phyloP scores from a whole-genome alignment of 2,113 vertebrate species.

The Campylomormyrus numenius region DNA sequence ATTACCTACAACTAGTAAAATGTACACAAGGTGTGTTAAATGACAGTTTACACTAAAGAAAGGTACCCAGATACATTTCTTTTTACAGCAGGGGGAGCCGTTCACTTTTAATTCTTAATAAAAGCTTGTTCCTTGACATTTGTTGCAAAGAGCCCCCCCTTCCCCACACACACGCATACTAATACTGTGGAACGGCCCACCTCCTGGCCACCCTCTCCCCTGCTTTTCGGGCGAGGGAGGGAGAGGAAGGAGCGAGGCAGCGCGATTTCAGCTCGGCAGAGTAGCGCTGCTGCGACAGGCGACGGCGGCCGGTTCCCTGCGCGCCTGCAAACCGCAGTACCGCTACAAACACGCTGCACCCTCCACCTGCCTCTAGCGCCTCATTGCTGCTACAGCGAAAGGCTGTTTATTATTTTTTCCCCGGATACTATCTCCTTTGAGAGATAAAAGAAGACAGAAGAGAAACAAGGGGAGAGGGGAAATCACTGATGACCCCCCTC shows the following conservation, averaged over 20 bases:
- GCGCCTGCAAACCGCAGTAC: conserved; percentile 25
- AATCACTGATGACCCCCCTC: conserved; percentile 42
- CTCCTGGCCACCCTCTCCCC: conserved; percentile 22
- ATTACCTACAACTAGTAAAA: not conserved
- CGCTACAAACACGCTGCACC: conserved; percentile 25
- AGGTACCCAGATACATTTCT: not conserved
- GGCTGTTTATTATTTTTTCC: conserved; percentile 47
- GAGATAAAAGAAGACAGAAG: conserved; percentile 49
- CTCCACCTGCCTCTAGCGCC: conserved; percentile 45
- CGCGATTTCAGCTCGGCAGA: conserved; percentile 42
- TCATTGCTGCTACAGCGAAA: conserved; percentile 46
- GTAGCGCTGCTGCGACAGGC: conserved; percentile 44
- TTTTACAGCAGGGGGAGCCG: conserved; percentile 51
- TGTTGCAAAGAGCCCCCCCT: conserved; percentile 41
- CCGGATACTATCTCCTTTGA: conserved; percentile 44
- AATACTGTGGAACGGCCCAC: conserved; percentile 13
- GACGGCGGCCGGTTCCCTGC: conserved; percentile 33
- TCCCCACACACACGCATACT: conserved; percentile 28
- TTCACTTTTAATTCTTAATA: conserved; percentile 28
- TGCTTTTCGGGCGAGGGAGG: conserved; percentile 32
- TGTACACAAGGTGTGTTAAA: not conserved
- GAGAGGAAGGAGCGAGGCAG: conserved; percentile 41
- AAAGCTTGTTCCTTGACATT: conserved; percentile 39
- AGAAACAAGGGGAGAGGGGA: conserved; percentile 49
- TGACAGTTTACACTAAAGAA: not conserved